Conservation (phyloP, 2,797 vertebrate species). For the Agapornis canus region DNA sequence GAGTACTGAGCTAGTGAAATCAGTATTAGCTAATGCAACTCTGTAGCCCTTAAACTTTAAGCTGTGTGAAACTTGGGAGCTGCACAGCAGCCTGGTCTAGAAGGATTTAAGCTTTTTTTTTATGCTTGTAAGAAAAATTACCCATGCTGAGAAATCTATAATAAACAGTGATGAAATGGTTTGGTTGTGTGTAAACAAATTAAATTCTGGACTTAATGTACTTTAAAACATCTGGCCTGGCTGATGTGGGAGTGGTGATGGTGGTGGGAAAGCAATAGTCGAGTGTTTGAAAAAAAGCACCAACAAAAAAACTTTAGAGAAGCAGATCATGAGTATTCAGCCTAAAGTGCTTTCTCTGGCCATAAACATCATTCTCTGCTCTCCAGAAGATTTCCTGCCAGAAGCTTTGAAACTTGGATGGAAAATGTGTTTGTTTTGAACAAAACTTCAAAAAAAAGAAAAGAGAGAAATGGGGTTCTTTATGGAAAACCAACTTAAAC, state of each 20-base stretch:
- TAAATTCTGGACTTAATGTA: conserved; percentile 52
- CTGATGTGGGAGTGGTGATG: conserved; percentile 20
- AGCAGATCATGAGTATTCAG: background rate
- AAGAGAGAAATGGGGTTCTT: background rate
- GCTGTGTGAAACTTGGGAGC: background rate
- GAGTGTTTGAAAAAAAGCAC: conserved; percentile 1
- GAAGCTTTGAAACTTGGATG: background rate
- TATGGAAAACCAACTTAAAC: background rate
- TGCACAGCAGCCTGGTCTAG: background rate
- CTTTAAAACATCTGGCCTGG: conserved; percentile 54
- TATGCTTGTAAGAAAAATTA: conserved; percentile 7
- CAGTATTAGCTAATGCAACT: background rate
- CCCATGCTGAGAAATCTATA: conserved; percentile 43
- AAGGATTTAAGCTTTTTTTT: background rate
- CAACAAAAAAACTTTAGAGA: background rate
- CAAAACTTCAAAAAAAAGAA: background rate
- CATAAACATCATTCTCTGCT: background rate
- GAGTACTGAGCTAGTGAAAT: background rate
- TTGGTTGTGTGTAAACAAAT: conserved; percentile 56
- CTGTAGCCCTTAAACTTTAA: background rate
- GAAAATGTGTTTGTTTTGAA: background rate
- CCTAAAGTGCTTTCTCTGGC: conserved; percentile 8
- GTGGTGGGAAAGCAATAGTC: conserved; percentile 33
- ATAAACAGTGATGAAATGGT: conserved; percentile 55
- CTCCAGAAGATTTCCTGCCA: background rate